Evolutionary conservation across 2,113 vertebrate genomes (phyloP).

Genomic region (Brachyhypopomus occidentalis): DNA sequence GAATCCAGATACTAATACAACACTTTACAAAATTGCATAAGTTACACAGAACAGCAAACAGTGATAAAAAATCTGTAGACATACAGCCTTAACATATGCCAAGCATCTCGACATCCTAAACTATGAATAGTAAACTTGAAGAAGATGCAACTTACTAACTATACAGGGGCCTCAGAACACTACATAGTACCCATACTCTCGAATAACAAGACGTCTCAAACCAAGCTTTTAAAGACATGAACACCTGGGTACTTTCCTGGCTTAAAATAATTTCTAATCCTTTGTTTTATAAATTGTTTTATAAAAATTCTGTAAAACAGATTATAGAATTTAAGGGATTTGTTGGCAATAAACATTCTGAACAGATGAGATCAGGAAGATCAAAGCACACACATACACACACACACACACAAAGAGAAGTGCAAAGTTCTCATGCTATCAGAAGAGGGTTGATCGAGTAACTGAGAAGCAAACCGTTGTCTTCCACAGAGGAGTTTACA

Average conservation of each 20-base stretch:
- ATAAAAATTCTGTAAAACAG: not conserved
- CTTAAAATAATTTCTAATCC: not conserved
- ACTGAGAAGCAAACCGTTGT: not conserved
- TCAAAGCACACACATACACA: not conserved
- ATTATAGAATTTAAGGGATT: not conserved
- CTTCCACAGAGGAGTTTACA: not conserved
- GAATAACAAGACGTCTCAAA: not conserved
- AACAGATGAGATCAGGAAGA: not conserved
- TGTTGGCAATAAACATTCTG: not conserved
- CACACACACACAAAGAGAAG: not conserved
- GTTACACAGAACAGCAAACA: constrained; percentile 62
- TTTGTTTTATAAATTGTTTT: not conserved
- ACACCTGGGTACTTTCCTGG: not conserved
- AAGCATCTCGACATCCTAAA: constrained; percentile 27
- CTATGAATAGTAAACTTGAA: not conserved
- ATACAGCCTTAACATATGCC: constrained; percentile 33
- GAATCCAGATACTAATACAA: constrained; percentile 65
- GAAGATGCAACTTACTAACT: not conserved
- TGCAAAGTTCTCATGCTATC: not conserved
- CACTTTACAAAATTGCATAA: constrained; percentile 74
- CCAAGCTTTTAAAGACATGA: not conserved
- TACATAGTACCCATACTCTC: not conserved
- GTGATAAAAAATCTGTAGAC: constrained; percentile 63
- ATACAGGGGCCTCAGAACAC: not conserved
- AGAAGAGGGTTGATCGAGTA: not conserved